Percentiles rank a stretch among this genome's conserved stretches.
phyloP scores from a whole-genome alignment of 2,113 vertebrate species.

The Cettia cetti region DNA sequence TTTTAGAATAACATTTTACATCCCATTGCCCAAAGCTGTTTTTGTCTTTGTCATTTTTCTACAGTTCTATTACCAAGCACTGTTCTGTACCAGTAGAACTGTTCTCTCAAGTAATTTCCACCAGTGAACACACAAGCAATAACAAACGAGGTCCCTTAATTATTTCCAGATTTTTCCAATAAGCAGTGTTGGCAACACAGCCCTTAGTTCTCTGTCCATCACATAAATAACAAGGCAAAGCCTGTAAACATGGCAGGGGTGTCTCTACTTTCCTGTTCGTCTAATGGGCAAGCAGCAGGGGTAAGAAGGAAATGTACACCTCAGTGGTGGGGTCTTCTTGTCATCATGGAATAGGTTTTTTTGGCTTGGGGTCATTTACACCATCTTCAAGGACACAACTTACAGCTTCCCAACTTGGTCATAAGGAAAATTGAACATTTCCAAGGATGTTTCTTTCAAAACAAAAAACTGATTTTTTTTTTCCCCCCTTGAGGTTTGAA shows the following conservation, averaged over 20 bases:
- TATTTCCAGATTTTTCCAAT: slow-evolving; percentile 32
- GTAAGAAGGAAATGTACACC: neutral
- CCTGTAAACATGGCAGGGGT: slow-evolving; percentile 20
- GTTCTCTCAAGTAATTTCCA: slow-evolving; percentile 10
- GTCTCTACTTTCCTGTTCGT: neutral
- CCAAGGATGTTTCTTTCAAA: neutral
- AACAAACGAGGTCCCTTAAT: slow-evolving; percentile 20
- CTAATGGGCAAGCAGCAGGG: neutral
- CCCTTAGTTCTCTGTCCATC: slow-evolving; percentile 3
- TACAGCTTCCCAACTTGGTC: neutral
- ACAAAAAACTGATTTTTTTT: neutral
- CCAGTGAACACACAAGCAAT: neutral
- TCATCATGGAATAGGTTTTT: neutral
- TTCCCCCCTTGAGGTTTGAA: neutral
- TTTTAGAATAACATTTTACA: neutral
- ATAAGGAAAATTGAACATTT: slow-evolving; percentile 31
- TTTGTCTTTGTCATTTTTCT: neutral
- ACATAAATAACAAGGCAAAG: neutral
- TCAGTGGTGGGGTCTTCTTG: neutral
- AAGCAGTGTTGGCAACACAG: neutral
- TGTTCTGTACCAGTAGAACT: neutral
- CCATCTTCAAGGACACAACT: neutral
- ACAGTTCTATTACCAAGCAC: neutral
- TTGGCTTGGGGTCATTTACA: neutral
- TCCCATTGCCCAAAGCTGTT: neutral